phyloP scores from a whole-genome alignment of 2,113 vertebrate species.

The Cheirogaleus medius region DNA sequence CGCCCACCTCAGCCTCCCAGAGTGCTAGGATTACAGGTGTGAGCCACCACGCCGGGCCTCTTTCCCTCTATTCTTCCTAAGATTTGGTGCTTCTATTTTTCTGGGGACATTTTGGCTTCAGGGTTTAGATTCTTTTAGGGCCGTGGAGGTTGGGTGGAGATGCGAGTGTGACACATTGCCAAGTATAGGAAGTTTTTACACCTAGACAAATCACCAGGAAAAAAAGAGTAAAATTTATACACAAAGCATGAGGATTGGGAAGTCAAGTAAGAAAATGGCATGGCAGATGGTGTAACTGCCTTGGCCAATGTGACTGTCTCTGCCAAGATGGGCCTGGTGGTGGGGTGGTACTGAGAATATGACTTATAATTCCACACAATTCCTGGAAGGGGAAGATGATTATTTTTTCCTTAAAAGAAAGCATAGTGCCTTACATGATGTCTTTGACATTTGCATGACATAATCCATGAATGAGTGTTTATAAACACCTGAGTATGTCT shows the following conservation, averaged over 20 bases:
- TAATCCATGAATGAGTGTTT: neutral
- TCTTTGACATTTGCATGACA: neutral
- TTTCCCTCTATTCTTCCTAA: neutral
- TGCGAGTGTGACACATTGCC: neutral
- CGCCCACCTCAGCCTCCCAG: too few relatives aligned
- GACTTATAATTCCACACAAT: neutral
- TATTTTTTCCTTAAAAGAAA: slow-evolving; percentile 15
- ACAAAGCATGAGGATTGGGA: neutral
- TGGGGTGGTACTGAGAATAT: neutral
- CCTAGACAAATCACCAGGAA: neutral
- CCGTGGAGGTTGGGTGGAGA: neutral
- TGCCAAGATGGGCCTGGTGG: neutral
- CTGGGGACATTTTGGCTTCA: neutral
- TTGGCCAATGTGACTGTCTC: neutral
- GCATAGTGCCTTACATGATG: neutral
- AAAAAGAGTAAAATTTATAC: neutral
- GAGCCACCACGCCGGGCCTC: too few relatives aligned
- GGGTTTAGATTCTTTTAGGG: neutral
- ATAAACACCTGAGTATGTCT: neutral
- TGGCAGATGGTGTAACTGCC: neutral
- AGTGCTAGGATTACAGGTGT: too few relatives aligned
- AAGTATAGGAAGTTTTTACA: neutral
- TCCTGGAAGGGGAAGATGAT: neutral
- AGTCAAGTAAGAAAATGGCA: neutral
- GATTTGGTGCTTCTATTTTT: neutral